Percentiles rank a stretch among this genome's conserved stretches.
Conservation (phyloP, 2,113 vertebrate species). For the Scortum barcoo region DNA sequence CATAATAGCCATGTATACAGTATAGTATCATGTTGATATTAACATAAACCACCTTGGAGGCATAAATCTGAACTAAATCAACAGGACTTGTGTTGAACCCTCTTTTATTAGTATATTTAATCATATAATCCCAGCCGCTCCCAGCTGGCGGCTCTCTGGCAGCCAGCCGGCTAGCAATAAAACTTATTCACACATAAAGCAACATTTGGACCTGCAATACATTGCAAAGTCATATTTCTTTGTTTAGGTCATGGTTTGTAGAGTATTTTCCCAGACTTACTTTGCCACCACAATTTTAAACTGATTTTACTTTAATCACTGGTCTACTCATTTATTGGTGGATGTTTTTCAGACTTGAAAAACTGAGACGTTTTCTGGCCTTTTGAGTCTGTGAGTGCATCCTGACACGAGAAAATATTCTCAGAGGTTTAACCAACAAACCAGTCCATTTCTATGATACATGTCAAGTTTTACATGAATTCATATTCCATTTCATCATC, state of each 20-base stretch:
- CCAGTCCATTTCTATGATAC: background rate
- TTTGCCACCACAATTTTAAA: too few relatives aligned
- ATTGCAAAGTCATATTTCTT: too few relatives aligned
- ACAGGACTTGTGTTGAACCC: background rate
- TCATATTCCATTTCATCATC: conserved; percentile 10
- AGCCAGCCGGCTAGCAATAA: too few relatives aligned
- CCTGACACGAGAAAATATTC: background rate
- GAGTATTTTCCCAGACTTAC: too few relatives aligned
- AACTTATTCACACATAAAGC: too few relatives aligned
- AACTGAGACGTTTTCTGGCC: background rate
- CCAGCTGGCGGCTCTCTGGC: too few relatives aligned
- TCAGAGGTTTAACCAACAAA: background rate
- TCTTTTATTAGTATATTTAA: background rate
- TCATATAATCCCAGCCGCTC: background rate
- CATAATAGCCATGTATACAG: background rate
- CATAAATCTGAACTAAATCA: background rate
- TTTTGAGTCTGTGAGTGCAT: background rate
- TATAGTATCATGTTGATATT: background rate
- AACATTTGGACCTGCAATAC: too few relatives aligned
- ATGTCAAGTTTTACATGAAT: conserved; percentile 1
- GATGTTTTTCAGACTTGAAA: background rate
- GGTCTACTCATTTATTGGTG: accelerated
- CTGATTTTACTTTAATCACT: too few relatives aligned
- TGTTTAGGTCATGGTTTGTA: too few relatives aligned
- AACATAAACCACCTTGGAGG: background rate